Percentiles rank a stretch among this genome's conserved stretches.
phyloP scores from a whole-genome alignment of 2,888 invertebrate species.

The Ectemnius cavifrons region DNA sequence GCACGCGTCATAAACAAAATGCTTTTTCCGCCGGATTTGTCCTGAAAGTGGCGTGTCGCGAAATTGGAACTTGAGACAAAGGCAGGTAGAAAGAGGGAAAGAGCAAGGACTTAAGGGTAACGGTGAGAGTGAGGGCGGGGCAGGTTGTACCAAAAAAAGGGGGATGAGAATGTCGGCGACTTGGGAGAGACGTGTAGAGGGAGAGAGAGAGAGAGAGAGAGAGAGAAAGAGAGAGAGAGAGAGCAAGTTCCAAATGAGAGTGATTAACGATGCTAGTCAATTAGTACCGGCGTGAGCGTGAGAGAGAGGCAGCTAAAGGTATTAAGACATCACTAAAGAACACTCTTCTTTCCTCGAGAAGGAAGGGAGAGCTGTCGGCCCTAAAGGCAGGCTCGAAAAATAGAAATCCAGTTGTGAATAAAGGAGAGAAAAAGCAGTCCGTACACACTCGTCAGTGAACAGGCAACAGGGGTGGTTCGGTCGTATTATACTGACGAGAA shows the following conservation, averaged over 20 bases:
- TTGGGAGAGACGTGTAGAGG: not conserved
- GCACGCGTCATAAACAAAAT: constrained; percentile 1
- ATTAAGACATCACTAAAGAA: constrained; percentile 41
- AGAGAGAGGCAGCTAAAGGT: constrained; percentile 50
- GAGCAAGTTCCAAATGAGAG: constrained; percentile 64
- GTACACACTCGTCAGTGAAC: not conserved
- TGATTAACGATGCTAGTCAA: constrained; percentile 78
- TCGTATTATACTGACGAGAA: not conserved
- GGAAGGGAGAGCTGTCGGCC: constrained; percentile 3
- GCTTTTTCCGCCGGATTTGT: constrained; percentile 1
- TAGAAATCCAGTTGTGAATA: not conserved
- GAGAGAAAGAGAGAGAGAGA: constrained; percentile 27
- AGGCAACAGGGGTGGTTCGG: constrained; percentile 8
- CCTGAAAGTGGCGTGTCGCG: no score
- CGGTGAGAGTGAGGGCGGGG: constrained; percentile 14
- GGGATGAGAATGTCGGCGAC: not conserved
- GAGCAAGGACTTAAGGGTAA: not conserved
- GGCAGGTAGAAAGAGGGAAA: not conserved
- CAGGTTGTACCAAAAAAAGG: constrained; percentile 36
- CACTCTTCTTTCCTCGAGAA: constrained; percentile 21
- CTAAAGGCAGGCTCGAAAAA: constrained; percentile 15
- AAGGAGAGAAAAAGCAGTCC: not conserved
- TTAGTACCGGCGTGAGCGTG: constrained; percentile 67
- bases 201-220: not conserved
- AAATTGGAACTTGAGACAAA: not conserved